These are phyloP conservation scores for Stichopus horrens DNA, from an alignment of 53 echinoderm and acorn worm species.

Conservation along the genomic window DNA sequence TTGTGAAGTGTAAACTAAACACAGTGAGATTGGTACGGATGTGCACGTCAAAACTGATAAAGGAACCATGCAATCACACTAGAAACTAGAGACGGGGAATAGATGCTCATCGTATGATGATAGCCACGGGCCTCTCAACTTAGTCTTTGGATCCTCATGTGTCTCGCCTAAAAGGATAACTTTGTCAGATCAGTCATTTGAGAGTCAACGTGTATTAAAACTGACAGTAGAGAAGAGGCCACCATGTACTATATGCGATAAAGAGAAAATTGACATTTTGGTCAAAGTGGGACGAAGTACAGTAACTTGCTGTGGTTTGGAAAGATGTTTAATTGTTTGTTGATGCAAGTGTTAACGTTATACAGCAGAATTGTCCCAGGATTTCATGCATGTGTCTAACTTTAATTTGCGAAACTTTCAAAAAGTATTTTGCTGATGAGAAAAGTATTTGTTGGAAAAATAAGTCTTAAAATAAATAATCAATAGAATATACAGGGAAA, in stretches of 20 bases:
- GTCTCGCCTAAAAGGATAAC: background rate
- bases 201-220: background rate
- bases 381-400: no score
- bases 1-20: slow-evolving; percentile 2
- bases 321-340: no score
- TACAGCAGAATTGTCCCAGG: no score
- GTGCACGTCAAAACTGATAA: slow-evolving; percentile 6
- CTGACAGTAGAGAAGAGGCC: slow-evolving; percentile 6
- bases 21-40: background rate
- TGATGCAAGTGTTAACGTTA: no score
- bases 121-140: background rate
- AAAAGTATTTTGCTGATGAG: no score
- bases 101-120: background rate
- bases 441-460: no score
- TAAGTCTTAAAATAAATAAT: no score
- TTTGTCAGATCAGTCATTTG: background rate
- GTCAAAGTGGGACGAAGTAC: background rate
- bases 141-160: background rate
- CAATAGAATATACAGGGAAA: no score
- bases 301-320: no score
- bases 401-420: no score
- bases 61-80: background rate
- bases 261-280: background rate
- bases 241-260: background rate
- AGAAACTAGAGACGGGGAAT: background rate